Evolutionary conservation across 2,113 vertebrate species (phyloP).

Genomic region (Pseudopodoces humilis): DNA sequence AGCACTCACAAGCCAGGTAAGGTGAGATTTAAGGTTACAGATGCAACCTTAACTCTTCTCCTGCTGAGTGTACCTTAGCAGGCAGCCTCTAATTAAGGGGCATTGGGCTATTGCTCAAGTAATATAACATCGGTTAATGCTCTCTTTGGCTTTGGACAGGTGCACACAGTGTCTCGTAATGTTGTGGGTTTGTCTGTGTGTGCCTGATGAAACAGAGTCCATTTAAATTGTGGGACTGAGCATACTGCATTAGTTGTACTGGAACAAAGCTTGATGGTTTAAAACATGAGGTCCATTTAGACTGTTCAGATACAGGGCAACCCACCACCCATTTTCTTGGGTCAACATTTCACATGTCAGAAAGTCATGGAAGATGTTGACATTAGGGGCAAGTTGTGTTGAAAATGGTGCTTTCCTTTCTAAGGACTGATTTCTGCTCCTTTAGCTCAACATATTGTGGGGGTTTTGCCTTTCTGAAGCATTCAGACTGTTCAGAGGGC

Average conservation of each 20-base stretch:
- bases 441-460: background rate
- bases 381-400: background rate
- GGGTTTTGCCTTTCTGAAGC: background rate
- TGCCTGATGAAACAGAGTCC: background rate
- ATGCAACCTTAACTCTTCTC: slow-evolving; percentile 53
- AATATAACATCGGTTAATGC: background rate
- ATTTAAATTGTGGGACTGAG: background rate
- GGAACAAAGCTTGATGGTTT: background rate
- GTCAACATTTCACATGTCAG: background rate
- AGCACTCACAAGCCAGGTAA: slow-evolving; percentile 18
- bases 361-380: background rate
- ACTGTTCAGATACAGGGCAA: background rate
- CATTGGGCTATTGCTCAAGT: background rate
- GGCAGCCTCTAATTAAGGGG: slow-evolving; percentile 51
- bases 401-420: background rate
- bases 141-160: background rate
- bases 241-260: background rate
- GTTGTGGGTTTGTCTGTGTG: background rate
- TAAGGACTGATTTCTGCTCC: background rate
- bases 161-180: background rate
- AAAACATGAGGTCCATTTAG: background rate
- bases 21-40: slow-evolving; percentile 54
- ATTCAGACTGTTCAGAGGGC: background rate
- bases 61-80: slow-evolving; percentile 38
- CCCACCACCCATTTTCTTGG: background rate